Base-by-base conservation (phyloP, 92 coral and sea anemone genomes). In the Hydrozoanthus gracilis region DNA sequence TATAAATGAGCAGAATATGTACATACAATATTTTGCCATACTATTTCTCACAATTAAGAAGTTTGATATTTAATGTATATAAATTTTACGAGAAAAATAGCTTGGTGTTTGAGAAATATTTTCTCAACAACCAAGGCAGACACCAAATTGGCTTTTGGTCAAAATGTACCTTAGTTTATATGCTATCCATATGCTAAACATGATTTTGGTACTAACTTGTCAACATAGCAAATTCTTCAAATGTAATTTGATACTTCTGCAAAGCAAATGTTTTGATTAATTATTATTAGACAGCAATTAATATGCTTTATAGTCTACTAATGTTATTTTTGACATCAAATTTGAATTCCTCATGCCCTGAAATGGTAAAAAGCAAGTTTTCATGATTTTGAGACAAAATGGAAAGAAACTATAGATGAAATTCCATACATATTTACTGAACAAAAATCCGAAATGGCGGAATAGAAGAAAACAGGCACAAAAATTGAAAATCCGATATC, bases 81-180 rank as follows among this genome's bases (percentile, higher is more conserved):
- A 66, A 13, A 35, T 8, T 70, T 70, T 70, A 39, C 39, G 75
- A 39, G 35, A 39, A 70, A 70, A 9, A n/a, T 27, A 70, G 75
- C 75, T 71, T 27, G 50, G 76, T 87, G 54, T 77, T 87, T 87
- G 86, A 39, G 58, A 61, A 46, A 64, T 17, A 55, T 12, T 86
- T 76, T 76, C 70, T 87, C 89, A 49, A 74, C 77, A 79, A 54
- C 14, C 54, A 80, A 52, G 61, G 60, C 39, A 87, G 87, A 80
- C 87, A 87, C 90, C 90, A 87, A 79, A 35, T 70, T 76, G 44
- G 56, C 58, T 65, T 82, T 80, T 88, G 76, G 82, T 88, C 86
- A 82, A 88, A 72, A 84, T 69, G 72, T 71, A 79, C 74, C 87
- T 79, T 88, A 68, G 80, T 72, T 52, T 78, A 79, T 60, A 79